phyloP scores from a whole-genome alignment of 2,888 invertebrate genomes.

The Sceliomorpha sp. region DNA sequence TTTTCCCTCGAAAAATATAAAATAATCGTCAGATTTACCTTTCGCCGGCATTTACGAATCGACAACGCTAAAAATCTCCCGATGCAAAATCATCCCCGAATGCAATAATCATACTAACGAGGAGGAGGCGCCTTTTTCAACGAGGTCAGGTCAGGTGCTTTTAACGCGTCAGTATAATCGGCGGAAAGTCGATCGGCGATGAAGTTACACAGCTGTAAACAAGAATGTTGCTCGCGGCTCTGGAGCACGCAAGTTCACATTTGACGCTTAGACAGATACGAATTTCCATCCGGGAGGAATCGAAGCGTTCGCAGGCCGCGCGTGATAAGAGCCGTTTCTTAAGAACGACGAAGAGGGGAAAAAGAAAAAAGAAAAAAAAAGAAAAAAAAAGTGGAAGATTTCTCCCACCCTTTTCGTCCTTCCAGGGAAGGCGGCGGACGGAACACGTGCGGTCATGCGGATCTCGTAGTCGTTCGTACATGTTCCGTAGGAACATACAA shows the following conservation, averaged over 20 bases:
- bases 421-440: conserved; percentile 42
- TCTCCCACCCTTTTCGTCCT: conserved; percentile 45
- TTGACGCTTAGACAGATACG: conserved; percentile 4
- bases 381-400: conserved; percentile 20
- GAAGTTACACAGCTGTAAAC: conserved; percentile 18
- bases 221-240: conserved; percentile 3
- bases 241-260: not conserved
- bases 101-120: too few relatives aligned
- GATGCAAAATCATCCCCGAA: too few relatives aligned
- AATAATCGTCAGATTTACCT: too few relatives aligned
- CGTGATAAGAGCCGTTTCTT: conserved; percentile 37
- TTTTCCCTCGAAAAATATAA: too few relatives aligned
- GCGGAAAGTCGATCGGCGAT: conserved; percentile 31
- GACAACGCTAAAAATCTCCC: too few relatives aligned
- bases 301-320: conserved; percentile 26
- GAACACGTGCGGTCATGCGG: conserved; percentile 45
- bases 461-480: conserved; percentile 21
- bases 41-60: too few relatives aligned
- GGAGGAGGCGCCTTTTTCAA: too few relatives aligned
- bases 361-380: conserved; percentile 20
- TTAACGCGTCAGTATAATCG: too few relatives aligned
- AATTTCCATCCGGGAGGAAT: conserved; percentile 31
- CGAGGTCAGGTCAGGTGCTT: too few relatives aligned
- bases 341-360: too few relatives aligned
- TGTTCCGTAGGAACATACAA: conserved; percentile 31